These are phyloP conservation scores for Amblyjoppa fuscipennis DNA, from an alignment of 2,888 invertebrate species.

Conservation along the genomic window DNA sequence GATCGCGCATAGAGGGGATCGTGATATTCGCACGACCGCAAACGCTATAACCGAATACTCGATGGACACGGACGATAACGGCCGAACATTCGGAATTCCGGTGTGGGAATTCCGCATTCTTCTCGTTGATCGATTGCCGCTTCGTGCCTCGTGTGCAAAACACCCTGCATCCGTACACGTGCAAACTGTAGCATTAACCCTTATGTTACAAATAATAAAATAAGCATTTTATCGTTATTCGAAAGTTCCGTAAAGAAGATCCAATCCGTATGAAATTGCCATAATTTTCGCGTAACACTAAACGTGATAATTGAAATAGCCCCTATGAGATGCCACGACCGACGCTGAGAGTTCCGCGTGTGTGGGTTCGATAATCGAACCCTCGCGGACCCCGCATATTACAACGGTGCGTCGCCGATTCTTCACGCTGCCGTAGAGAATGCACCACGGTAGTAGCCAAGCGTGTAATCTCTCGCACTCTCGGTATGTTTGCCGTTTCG, in stretches of 20 bases:
- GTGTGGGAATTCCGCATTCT: constrained; percentile 65
- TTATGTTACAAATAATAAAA: constrained; percentile 3
- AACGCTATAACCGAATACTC: constrained; percentile 38
- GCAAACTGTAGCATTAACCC: constrained; percentile 12
- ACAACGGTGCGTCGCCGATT: constrained; percentile 66
- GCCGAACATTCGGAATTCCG: constrained; percentile 61
- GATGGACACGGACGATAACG: constrained; percentile 61
- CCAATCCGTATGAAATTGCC: constrained; percentile 57
- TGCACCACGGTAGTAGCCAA: constrained; percentile 66
- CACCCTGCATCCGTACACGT: constrained; percentile 1
- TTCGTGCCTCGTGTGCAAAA: constrained; percentile 52
- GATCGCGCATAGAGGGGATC: constrained; percentile 51
- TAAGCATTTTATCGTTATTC: neutral
- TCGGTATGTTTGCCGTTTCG: constrained; percentile 69
- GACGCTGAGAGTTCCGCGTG: constrained; percentile 54
- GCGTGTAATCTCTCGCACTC: constrained; percentile 66
- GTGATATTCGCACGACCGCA: constrained; percentile 61
- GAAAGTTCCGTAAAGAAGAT: constrained; percentile 61
- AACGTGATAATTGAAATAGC: constrained; percentile 53
- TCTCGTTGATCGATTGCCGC: constrained; percentile 38
- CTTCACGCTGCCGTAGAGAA: constrained; percentile 67
- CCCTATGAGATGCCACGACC: constrained; percentile 7
- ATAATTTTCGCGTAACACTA: constrained; percentile 47
- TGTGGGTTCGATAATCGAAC: constrained; percentile 64
- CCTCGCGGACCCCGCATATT: constrained; percentile 53